Conservation (phyloP, 2,113 vertebrate genomes). For the Talpa occidentalis region DNA sequence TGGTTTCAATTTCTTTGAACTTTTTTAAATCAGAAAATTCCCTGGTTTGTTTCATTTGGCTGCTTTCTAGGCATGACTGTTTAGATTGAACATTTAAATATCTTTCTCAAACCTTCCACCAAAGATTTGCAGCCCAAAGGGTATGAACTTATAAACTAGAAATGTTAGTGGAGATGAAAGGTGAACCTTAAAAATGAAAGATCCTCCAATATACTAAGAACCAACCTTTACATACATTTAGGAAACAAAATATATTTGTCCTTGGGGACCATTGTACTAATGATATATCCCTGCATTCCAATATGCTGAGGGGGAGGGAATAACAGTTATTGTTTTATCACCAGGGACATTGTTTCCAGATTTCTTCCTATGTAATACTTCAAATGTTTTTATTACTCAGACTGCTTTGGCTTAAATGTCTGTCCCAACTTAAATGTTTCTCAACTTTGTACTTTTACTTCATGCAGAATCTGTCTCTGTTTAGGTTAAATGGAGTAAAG, state of each 20-base stretch:
- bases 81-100: slow-evolving; percentile 61
- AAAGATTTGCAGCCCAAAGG: slow-evolving; percentile 5
- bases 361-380: neutral
- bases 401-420: neutral
- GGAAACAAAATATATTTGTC: neutral
- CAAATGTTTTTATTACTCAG: neutral
- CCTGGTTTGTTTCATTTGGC: slow-evolving; percentile 72
- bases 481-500: neutral
- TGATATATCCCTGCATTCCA: neutral
- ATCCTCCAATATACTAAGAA: neutral
- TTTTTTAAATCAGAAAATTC: slow-evolving; percentile 68
- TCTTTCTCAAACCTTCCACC: slow-evolving; percentile 37
- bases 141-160: slow-evolving; percentile 30
- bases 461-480: neutral
- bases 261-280: neutral
- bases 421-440: slow-evolving; percentile 5
- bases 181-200: neutral
- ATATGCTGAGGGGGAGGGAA: neutral
- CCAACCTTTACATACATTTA: neutral
- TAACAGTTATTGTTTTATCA: neutral
- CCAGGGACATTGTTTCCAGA: neutral
- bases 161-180: slow-evolving; percentile 10
- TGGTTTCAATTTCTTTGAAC: slow-evolving; percentile 71
- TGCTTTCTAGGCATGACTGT: slow-evolving; percentile 15
- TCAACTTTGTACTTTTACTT: neutral